phyloP scores from a whole-genome alignment of 2,888 invertebrate genomes.

The Eretmocerus hayati region DNA sequence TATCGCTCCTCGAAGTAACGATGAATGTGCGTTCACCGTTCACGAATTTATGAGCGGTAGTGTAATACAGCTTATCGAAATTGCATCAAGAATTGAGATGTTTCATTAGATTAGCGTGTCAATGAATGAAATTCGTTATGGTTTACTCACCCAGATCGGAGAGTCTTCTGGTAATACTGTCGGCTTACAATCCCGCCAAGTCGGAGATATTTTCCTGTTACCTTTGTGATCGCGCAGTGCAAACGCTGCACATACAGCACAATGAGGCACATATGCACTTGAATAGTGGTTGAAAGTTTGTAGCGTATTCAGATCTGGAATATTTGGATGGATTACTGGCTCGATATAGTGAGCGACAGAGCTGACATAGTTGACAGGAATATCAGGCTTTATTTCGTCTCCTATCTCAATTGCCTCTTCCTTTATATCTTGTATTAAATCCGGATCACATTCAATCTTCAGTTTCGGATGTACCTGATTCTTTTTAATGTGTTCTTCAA shows the following conservation, averaged over 20 bases:
- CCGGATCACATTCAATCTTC: too few species aligned
- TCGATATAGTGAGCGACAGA: conserved; percentile 39
- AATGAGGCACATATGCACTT: conserved; percentile 52
- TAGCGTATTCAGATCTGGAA: conserved; percentile 45
- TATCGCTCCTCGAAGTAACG: too few species aligned
- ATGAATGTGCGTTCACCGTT: too few species aligned
- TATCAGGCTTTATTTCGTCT: background rate
- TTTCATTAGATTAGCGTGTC: too few species aligned
- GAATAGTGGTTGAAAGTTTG: conserved; percentile 49
- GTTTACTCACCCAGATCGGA: conserved; percentile 41
- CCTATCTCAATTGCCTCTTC: conserved; percentile 8
- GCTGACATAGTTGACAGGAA: background rate
- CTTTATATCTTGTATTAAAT: conserved; percentile 16
- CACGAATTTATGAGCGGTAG: too few species aligned
- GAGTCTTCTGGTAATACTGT: conserved; percentile 42
- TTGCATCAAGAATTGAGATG: too few species aligned
- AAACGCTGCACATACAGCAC: conserved; percentile 55
- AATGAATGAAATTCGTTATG: too few species aligned
- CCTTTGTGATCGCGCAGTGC: conserved; percentile 33
- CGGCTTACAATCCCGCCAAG: conserved; percentile 42
- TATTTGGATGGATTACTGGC: conserved; percentile 45
- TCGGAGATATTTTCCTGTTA: conserved; percentile 38
- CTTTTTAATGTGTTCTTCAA: background rate
- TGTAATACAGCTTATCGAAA: too few species aligned
- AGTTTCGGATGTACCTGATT: too few species aligned